Evolutionary conservation across 2,113 vertebrate species (phyloP).

Genomic region (Clarias macrocephalus): DNA sequence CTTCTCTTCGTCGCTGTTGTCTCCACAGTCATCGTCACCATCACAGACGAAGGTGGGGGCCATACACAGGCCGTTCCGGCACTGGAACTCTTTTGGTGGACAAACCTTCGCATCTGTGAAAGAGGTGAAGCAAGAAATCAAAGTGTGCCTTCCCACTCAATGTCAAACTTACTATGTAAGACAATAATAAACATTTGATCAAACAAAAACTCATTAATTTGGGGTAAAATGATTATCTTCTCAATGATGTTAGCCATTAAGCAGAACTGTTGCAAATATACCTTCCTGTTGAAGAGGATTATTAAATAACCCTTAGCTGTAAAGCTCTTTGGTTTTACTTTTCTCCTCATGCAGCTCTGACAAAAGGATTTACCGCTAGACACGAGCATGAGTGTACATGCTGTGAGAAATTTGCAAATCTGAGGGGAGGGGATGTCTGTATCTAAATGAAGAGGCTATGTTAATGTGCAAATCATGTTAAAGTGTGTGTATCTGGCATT

Average conservation of each 20-base stretch:
- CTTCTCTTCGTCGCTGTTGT: slow-evolving; percentile 87
- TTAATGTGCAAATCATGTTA: slow-evolving; percentile 29
- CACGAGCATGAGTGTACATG: not conserved
- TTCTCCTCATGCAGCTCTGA: slow-evolving; percentile 8
- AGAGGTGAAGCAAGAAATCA: not conserved
- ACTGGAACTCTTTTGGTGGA: slow-evolving; percentile 87
- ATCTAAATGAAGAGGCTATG: not conserved
- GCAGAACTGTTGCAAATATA: slow-evolving; percentile 4
- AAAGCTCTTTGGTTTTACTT: slow-evolving; percentile 24
- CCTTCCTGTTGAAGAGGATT: slow-evolving; percentile 37
- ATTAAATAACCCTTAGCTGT: slow-evolving; percentile 12
- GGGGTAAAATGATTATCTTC: not conserved
- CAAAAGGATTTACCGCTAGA: slow-evolving; percentile 52
- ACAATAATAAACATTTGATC: not conserved
- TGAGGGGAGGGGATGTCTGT: not conserved
- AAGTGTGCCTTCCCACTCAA: not conserved
- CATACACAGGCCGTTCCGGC: slow-evolving; percentile 86
- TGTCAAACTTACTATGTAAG: not conserved
- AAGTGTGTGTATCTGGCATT: slow-evolving; percentile 41
- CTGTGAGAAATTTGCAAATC: not conserved
- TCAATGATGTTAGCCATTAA: slow-evolving; percentile 18
- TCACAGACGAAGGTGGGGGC: slow-evolving; percentile 87
- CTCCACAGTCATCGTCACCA: slow-evolving; percentile 87
- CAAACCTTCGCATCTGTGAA: slow-evolving; percentile 77
- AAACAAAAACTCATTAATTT: slow-evolving; percentile 1